A percentile compares a stretch with the other conserved stretches of the same genome.
Conservation (phyloP, 2,113 vertebrate genomes). For the Tetrax tetrax region DNA sequence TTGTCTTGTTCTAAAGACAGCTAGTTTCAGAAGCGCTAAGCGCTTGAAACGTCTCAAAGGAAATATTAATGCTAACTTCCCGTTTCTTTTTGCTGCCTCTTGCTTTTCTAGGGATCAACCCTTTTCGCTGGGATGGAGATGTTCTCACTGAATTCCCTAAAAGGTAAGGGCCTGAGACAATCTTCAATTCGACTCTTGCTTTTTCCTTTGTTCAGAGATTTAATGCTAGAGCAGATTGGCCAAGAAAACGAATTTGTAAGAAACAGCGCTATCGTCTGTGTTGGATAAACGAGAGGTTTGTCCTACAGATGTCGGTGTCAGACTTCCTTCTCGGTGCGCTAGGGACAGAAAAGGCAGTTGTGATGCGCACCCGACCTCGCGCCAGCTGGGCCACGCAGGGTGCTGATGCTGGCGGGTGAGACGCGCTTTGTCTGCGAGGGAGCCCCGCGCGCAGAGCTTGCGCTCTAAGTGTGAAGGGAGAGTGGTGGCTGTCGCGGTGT, state of each 20-base stretch:
- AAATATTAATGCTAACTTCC: neutral
- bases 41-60: neutral
- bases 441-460: neutral
- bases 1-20: neutral
- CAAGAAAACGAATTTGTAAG: neutral
- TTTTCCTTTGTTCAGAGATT: neutral
- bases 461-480: no score
- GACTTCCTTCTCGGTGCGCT: neutral
- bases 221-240: neutral
- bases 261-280: neutral
- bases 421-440: neutral
- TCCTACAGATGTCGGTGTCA: neutral
- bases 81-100: neutral
- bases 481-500: neutral
- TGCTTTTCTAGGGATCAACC: conserved; percentile 58
- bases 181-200: accelerated
- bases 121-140: conserved; percentile 75
- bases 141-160: conserved; percentile 81
- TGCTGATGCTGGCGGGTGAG: neutral
- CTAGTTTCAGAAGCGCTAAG: neutral
- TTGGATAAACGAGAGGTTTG: neutral
- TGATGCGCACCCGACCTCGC: accelerated
- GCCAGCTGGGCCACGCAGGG: accelerated
- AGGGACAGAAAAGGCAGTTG: neutral
- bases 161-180: conserved; percentile 68